Evolutionary conservation across 1,140 invertebrate genomes (phyloP), one percentile per base, ranked within the genome.

Genomic region (Mamestra configurata): DNA sequence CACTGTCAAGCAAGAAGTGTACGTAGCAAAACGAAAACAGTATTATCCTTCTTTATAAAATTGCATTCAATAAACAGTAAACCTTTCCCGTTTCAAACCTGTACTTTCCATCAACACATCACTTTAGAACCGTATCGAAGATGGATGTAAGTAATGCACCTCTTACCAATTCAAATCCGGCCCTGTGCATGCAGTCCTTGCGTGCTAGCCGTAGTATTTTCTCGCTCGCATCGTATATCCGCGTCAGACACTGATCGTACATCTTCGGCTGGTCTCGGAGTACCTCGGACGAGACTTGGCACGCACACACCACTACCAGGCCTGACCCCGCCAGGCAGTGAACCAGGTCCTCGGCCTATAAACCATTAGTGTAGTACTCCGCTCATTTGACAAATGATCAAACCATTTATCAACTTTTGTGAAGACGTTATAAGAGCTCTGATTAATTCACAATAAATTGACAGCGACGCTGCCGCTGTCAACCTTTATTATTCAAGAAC

Each of bases 131-230:
- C 22, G 55, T 61, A 35, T 64, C 10, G 18, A 40, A 68, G 59
- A 55, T 68, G 37, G 46, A 77, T 68, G 75, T 77, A 37, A 77
- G 18, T 37, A 5, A 77, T 68, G 49, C 75, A 77, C 75, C 18
- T 71, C 49, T 79, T 70, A 79, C 51, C 49, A 57, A 70, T 79
- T 71, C 51, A 79, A 79, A 79, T 79, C n/a, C 78, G 46, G 22
- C 68, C 68, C 78, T 79, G 77, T 27, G 22, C 15, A 73, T 79
- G 55, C 76, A 76, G 83, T 87, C 83, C 87, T 89, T 79, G 86
- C 85, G 84, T 84, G 85, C 83, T 85, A 83, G 84, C 71, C 72
- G 77, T 82, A 88, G 87, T 89, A 91, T 89, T 88, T 90, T 89
- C 89, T 88, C 89, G 59, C 64, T 55, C 57, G 49, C 37, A 35